These are phyloP conservation scores for Leistus spinibarbis DNA, from an alignment of 2,888 invertebrate genomes.

Conservation along the genomic window DNA sequence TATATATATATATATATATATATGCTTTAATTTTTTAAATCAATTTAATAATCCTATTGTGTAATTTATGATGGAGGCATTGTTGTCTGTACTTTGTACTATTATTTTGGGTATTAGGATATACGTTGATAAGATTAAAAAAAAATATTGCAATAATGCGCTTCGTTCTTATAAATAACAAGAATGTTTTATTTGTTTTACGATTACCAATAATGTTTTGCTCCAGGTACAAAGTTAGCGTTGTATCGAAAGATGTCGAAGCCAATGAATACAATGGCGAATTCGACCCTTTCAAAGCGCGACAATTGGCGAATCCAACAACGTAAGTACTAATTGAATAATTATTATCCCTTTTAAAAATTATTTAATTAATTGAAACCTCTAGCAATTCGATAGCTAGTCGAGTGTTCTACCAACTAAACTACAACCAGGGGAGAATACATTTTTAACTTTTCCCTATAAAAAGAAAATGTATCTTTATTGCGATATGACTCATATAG, in stretches of 20 bases:
- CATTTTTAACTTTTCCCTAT: too few relatives aligned
- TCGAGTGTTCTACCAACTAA: too few relatives aligned
- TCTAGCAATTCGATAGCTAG: too few relatives aligned
- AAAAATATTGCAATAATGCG: neutral
- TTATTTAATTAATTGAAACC: too few relatives aligned
- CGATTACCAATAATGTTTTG: neutral
- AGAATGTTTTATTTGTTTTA: neutral
- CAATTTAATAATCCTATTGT: too few relatives aligned
- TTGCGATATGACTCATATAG: too few relatives aligned
- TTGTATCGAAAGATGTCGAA: conserved; percentile 65
- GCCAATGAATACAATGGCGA: conserved; percentile 59
- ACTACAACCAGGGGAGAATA: too few relatives aligned
- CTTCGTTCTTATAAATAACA: neutral
- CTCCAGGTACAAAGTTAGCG: conserved; percentile 66
- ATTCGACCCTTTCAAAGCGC: conserved; percentile 77
- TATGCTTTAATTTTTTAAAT: too few relatives aligned
- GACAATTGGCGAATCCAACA: conserved; percentile 76
- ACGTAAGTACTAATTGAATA: conserved; percentile 68
- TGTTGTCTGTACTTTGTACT: neutral
- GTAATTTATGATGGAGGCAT: too few relatives aligned
- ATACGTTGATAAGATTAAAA: neutral
- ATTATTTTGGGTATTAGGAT: neutral
- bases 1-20: too few relatives aligned
- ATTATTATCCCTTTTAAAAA: too few relatives aligned
- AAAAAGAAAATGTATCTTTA: too few relatives aligned